phyloP scores from a whole-genome alignment of 2,113 vertebrate species.

The Chascanopsetta lugubris region DNA sequence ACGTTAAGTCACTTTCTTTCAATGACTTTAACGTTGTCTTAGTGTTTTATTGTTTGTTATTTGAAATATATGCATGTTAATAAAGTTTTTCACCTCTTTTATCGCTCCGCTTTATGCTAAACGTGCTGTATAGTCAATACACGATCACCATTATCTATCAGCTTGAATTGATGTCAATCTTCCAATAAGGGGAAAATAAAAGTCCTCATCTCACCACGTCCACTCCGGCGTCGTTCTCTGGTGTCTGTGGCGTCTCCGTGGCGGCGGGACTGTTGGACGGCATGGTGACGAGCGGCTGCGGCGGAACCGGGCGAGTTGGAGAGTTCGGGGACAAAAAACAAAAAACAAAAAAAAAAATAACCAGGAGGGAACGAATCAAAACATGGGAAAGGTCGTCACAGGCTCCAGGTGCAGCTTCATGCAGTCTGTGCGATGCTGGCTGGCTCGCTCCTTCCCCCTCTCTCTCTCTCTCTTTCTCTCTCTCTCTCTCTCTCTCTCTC shows the following conservation, averaged over 20 bases:
- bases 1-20: too few relatives aligned
- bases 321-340: neutral
- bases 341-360: conserved; percentile 26
- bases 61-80: too few relatives aligned
- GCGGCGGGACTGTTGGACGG: conserved; percentile 75
- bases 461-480: conserved; percentile 55
- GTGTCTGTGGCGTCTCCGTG: conserved; percentile 60
- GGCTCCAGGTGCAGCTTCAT: conserved; percentile 72
- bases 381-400: conserved; percentile 58
- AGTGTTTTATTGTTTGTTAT: too few relatives aligned
- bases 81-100: too few relatives aligned
- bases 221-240: conserved; percentile 62
- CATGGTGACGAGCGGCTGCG: conserved; percentile 61
- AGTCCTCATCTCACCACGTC: conserved; percentile 61
- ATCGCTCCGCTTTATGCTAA: too few relatives aligned
- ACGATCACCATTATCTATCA: too few relatives aligned
- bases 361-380: conserved; percentile 62
- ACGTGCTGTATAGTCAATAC: too few relatives aligned
- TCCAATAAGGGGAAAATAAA: too few relatives aligned
- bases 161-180: too few relatives aligned
- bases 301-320: neutral
- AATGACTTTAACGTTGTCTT: too few relatives aligned
- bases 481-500: conserved; percentile 55
- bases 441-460: too few relatives aligned
- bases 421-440: conserved; percentile 32